Conservation (phyloP, 2,888 invertebrate species). For the Lingula anatina region DNA sequence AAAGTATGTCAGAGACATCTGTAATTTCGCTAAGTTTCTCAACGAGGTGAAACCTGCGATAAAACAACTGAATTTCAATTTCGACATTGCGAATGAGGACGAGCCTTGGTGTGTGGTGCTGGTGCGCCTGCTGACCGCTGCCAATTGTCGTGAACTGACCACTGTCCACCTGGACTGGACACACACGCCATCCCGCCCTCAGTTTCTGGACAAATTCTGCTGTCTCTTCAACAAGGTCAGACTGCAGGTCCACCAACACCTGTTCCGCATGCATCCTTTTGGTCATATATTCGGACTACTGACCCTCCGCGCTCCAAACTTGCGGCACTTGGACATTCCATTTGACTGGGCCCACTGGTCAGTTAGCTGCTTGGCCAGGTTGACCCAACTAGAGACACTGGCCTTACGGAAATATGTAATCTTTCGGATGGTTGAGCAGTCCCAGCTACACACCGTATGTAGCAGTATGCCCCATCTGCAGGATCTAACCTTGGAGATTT, state of each 20-base stretch:
- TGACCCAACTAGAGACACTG: background rate
- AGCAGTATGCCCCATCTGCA: too few species aligned
- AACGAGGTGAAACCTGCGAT: conserved; percentile 28
- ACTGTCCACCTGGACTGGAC: conserved; percentile 46
- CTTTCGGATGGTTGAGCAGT: too few species aligned
- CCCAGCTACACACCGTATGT: too few species aligned
- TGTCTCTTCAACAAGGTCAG: too few species aligned
- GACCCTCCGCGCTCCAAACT: background rate
- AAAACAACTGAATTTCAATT: conserved; percentile 40
- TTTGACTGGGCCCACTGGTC: background rate
- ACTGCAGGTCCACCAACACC: too few species aligned
- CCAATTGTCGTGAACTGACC: conserved; percentile 26
- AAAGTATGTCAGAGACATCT: too few species aligned
- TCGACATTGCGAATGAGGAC: conserved; percentile 42
- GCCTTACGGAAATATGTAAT: background rate
- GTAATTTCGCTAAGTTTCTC: conserved; percentile 33
- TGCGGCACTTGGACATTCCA: background rate
- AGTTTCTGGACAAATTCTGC: too few species aligned
- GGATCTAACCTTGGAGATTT: too few species aligned
- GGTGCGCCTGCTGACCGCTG: conserved; percentile 23
- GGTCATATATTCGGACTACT: too few species aligned
- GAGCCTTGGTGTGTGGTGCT: conserved; percentile 38
- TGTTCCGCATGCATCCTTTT: too few species aligned
- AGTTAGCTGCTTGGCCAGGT: background rate
- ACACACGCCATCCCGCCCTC: conserved; percentile 42